Percentiles rank a stretch among this genome's conserved stretches.
phyloP scores from a whole-genome alignment of 2,113 vertebrate species.

The Psophia crepitans region DNA sequence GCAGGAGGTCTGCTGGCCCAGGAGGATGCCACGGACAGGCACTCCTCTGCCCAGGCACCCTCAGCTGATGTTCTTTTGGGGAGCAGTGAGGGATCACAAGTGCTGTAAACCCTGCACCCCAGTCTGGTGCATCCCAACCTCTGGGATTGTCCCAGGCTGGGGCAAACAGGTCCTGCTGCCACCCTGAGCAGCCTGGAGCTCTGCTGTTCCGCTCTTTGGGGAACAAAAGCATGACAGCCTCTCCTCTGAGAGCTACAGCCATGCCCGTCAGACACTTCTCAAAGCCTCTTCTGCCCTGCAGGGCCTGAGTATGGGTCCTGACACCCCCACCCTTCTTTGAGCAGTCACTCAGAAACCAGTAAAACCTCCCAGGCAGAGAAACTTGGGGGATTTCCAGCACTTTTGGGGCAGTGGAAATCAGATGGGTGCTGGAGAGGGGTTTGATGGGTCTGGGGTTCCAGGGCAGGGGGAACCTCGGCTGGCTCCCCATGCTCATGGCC shows the following conservation, averaged over 20 bases:
- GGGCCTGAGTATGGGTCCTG: rapidly evolving
- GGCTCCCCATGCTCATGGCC: not conserved
- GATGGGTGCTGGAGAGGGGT: not conserved
- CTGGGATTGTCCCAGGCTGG: not conserved
- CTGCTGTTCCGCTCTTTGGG: not conserved
- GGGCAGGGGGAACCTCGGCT: not conserved
- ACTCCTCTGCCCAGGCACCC: not conserved
- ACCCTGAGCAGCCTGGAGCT: not conserved
- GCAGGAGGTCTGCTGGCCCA: not conserved
- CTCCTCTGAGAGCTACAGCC: not conserved
- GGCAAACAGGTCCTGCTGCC: not conserved
- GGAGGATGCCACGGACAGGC: not conserved
- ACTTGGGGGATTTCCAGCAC: not conserved
- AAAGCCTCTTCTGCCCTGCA: not conserved
- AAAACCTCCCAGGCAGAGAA: not conserved
- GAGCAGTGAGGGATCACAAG: rapidly evolving
- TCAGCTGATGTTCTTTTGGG: not conserved
- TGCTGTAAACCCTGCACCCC: not conserved
- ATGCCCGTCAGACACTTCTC: not conserved
- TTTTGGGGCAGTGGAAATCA: not conserved
- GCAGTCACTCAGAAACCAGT: not conserved
- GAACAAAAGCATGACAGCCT: not conserved
- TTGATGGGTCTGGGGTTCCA: not conserved
- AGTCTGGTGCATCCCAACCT: not conserved
- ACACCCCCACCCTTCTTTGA: not conserved